Base-by-base conservation (phyloP, 2,888 invertebrate species). In the Chromoteleia sp. region DNA sequence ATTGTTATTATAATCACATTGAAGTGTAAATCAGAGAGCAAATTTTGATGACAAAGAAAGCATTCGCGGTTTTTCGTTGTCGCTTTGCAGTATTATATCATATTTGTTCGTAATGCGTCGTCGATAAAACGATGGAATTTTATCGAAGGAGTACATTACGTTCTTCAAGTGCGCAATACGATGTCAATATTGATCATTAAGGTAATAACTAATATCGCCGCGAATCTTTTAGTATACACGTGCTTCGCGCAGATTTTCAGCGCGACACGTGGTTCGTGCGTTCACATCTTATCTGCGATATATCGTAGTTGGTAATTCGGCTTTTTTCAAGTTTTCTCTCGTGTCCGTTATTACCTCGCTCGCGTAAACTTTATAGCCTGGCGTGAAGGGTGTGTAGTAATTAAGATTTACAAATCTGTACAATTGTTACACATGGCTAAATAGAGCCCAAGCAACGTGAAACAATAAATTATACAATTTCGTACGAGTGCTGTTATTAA, bases 131-230 rank as follows among this genome's bases (percentile, higher is more conserved):
- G 19, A 19, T 43, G 30, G 56, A 56, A 56, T 56, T 56, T 36
- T 33, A 36, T 56, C 30, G 6, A 14, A 17, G 0, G n/a, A 56
- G 36, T 36, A 19, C 56, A 36, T 56, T 6, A 25, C 30, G 30
- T 8, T 30, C 10, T 2, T 52, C 29, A 58, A 41, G 15, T 43
- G 59, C 43, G 59, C 41, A 59, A 56, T 56, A 56, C 5, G 36
- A 56, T 56, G 56, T 56, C 56, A 56, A 56, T 56, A 56, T 56
- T 56, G 56, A 43, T 43, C 2, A 17, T 29, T 50, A 14, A 50
- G 17, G 25, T 50, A 50, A 48, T 14, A 50, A 29, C 50, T 50
- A 50, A 29, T 29, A 50, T 5, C 50, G 14, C 29, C 14, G 50
- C 17, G 45, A 45, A 50, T 25, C 25, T 25, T 29, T 14, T 4